A percentile compares a stretch with the other conserved stretches of the same genome.
These are phyloP conservation scores for Irena cyanogastra DNA, from an alignment of 2,113 vertebrate species.

Conservation along the genomic window DNA sequence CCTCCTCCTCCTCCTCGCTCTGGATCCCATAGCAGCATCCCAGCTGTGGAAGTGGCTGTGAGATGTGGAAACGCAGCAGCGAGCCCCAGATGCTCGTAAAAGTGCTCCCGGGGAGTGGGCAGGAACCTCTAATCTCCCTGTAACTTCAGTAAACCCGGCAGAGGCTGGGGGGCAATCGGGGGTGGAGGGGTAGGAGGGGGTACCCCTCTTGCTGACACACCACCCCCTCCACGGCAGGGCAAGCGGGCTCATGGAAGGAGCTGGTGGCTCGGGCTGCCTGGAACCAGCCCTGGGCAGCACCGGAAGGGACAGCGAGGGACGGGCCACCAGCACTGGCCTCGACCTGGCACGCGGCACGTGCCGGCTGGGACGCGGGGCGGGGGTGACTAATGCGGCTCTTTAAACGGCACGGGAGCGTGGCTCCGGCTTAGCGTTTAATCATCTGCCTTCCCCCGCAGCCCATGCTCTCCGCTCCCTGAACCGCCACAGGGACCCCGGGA, in stretches of 20 bases:
- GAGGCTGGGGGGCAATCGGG: rapidly evolving
- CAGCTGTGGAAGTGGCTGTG: background rate
- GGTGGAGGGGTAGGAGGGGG: background rate
- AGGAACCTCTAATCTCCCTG: background rate
- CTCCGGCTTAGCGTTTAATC: constrained; percentile 29
- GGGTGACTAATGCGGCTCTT: background rate
- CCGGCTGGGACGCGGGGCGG: background rate
- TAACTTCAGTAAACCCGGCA: background rate
- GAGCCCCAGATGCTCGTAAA: background rate
- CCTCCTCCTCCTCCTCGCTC: background rate
- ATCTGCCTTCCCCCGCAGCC: background rate
- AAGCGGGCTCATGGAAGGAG: background rate
- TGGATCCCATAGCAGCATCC: background rate
- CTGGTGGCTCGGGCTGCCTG: background rate
- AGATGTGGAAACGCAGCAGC: background rate
- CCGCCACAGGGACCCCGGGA: background rate
- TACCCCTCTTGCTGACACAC: background rate
- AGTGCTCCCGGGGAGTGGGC: background rate
- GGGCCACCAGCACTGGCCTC: background rate
- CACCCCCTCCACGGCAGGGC: rapidly evolving
- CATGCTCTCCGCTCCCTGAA: background rate
- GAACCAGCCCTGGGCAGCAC: background rate
- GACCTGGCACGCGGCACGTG: background rate
- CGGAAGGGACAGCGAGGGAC: background rate
- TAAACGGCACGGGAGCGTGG: constrained; percentile 3